Evolutionary conservation across 1,140 invertebrate species (phyloP), one percentile per base, ranked within the genome.

Genomic region (Kradibia gibbosae): DNA sequence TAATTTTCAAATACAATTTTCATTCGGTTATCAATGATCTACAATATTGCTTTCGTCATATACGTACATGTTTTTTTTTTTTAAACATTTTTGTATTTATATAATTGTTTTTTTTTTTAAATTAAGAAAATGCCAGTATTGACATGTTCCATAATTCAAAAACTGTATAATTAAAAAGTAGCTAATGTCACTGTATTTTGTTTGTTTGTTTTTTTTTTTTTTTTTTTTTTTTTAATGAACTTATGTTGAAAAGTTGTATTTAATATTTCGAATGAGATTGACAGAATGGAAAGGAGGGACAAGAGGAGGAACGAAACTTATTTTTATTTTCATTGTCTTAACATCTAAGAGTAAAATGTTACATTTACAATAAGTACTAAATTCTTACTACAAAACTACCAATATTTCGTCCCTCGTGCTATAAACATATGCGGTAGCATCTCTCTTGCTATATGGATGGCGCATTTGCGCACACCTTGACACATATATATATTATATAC

Each of bases 351-450:
- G 31, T 72, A 78, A 77, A 82, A 81, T 71, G 42, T 82, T 70
- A 65, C 81, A 70, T 78, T 77, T 78, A 82, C 20, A 82, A 39
- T 82, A 78, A 81, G 42, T 78, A 65, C 75, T 78, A 65, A 73
- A 78, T 55, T 82, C 20, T 34, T 82, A 75, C 76, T 39, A 74
- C 42, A 74, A 65, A 75, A 79, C 72, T 79, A 82, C 48, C 34
- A 31, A 20, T 50, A 28, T 60, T 36, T 48, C 57, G 60, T 75
- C 71, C 71, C 71, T 79, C 77, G 48, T 75, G 53, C 55, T 75
- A n/a, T 15, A 67, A 11, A 13, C 13, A 45, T 55, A 11, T 20
- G 28, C n/a, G 22, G 15, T 76, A 75, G 34, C 25, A 42, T 28
- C 17, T 76, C n/a, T 57, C 31, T 65, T 17, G 42, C n/a, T 70